Base-by-base conservation (phyloP, 2,888 invertebrate species). In the Poecilobothrus nobilitatus region DNA sequence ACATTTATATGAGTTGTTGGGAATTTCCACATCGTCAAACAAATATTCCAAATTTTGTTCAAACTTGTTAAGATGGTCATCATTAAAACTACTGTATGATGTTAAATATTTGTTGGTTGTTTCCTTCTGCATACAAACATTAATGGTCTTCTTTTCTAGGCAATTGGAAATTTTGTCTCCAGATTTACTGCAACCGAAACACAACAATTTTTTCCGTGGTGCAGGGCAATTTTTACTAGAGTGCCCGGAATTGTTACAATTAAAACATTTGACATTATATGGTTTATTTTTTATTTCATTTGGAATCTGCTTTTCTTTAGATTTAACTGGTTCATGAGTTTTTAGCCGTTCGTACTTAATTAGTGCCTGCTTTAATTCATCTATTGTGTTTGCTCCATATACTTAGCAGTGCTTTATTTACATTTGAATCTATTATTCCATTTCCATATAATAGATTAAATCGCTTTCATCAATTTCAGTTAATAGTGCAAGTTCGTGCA, bases 391-490 rank as follows among this genome's bases (percentile, higher is more conserved):
- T 12, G 37, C 37, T 12, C 10, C 27, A 27, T 37, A 37, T 10
- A n/a, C n/a, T n/a, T n/a, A 37, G 37, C 12, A 37, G 12, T 10
- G 7, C 12, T 27, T 27, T 27, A 27, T 37, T 37, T 12, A 37
- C 27, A 27, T 37, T 37, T 37, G 61, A 62, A 62, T 62, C 61
- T 7, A 62, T 62, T 12, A 68, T 65, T n/a, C 65, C 68, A 21
- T 53, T 53, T 2, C 53, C 2, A 68, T 53, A 10, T 44, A 68
- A 6, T 44, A 27, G 21, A 68, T 44, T 3, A 65, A n/a, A 18
- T 68, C 68, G 5, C 65, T 53, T 41, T 68, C 68, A 44, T 68
- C 68, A 2, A 65, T 65, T 9, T 63, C n/a, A 33, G 27, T 22
- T n/a, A 20, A 34, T 22, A 64, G 65, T 33, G 27, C 27, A 53